Evolutionary conservation across 2,797 vertebrate species (phyloP).

Genomic region (Poecilia picta): DNA sequence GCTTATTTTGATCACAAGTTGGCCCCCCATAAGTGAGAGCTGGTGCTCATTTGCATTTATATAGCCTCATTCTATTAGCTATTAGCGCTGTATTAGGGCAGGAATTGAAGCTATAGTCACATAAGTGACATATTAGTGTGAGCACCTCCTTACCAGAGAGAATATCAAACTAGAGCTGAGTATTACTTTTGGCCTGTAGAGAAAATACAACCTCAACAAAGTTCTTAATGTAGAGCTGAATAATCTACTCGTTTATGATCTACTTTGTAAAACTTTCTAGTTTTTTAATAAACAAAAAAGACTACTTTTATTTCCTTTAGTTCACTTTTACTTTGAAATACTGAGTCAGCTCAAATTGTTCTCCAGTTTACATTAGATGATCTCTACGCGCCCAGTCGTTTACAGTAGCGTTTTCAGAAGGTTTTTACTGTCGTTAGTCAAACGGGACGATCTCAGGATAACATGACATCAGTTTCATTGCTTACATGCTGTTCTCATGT

Average conservation of each 20-base stretch:
- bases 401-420: neutral
- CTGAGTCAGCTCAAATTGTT: neutral
- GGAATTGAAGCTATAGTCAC: conserved; percentile 49
- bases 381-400: neutral
- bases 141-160: conserved; percentile 43
- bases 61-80: conserved; percentile 59
- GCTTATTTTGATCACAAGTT: conserved; percentile 53
- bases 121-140: conserved; percentile 50
- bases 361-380: neutral
- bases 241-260: conserved; percentile 3
- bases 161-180: conserved; percentile 40
- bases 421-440: neutral
- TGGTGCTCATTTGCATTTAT: conserved; percentile 67
- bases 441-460: neutral
- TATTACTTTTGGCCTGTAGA: conserved; percentile 33
- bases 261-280: neutral
- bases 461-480: neutral
- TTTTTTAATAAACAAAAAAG: conserved; percentile 6
- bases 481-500: neutral
- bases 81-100: conserved; percentile 51
- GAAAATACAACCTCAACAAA: conserved; percentile 36
- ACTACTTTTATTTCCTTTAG: neutral
- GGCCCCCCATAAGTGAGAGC: conserved; percentile 23
- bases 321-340: neutral
- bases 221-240: conserved; percentile 3